Conservation (phyloP, 64 coral and sea anemone species). For the Montipora sp. region DNA sequence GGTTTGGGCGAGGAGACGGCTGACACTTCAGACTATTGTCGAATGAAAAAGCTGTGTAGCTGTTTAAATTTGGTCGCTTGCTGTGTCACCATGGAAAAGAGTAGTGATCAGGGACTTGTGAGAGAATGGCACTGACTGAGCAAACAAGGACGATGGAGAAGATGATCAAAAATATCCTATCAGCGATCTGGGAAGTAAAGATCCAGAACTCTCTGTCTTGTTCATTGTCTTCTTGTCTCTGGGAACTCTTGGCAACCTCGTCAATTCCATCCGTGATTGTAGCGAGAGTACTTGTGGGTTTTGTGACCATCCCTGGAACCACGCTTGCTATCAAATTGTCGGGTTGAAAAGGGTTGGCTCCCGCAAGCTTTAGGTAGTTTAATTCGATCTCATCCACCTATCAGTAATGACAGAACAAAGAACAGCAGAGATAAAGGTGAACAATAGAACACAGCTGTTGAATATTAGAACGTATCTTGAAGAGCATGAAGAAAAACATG, state of each 20-base stretch:
- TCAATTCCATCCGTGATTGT: conserved; percentile 55
- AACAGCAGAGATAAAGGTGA: not conserved
- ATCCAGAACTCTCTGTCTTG: conserved; percentile 61
- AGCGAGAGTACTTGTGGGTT: not conserved
- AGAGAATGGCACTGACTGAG: conserved; percentile 28
- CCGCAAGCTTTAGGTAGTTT: conserved; percentile 26
- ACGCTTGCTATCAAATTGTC: conserved; percentile 4
- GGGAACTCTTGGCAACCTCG: conserved; percentile 20
- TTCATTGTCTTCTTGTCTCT: conserved; percentile 2
- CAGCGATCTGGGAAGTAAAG: conserved; percentile 37
- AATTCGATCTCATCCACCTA: conserved; percentile 35
- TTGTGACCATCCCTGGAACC: not conserved
- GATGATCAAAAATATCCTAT: conserved; percentile 59
- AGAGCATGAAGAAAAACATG: not conserved
- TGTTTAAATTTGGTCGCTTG: no score
- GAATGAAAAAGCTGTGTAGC: no score
- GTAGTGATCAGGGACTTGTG: conserved; percentile 19
- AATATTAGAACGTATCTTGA: not conserved
- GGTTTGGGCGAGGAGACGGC: no score
- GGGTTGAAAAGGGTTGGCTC: conserved; percentile 38
- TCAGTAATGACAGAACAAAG: not conserved
- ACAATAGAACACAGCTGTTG: not conserved
- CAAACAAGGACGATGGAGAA: conserved; percentile 39
- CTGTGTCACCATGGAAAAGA: not conserved
- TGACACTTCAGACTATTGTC: no score